Conservation (phyloP, 1,140 invertebrate genomes). For the Leptinotarsa defecta region DNA sequence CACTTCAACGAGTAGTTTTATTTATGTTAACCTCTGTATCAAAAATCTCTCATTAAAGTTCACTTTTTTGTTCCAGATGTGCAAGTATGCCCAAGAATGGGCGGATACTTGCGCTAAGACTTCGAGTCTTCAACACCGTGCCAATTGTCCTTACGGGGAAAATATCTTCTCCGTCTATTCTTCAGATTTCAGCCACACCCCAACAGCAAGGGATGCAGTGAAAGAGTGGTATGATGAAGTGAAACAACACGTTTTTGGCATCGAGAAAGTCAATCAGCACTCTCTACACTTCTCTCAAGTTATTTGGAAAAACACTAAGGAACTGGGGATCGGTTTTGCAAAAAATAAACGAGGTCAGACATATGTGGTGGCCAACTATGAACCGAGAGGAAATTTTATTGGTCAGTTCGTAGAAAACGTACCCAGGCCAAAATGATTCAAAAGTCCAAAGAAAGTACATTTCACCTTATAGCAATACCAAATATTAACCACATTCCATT, state of each 20-base stretch:
- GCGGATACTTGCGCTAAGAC: constrained; percentile 74
- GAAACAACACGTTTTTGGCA: constrained; percentile 60
- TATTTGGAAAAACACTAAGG: constrained; percentile 67
- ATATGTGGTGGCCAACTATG: constrained; percentile 78
- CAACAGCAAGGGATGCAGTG: constrained; percentile 67
- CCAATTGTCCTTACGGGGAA: constrained; percentile 59
- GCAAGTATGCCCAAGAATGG: constrained; percentile 71
- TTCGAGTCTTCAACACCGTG: constrained; percentile 67
- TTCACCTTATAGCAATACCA: constrained; percentile 32
- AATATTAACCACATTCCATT: constrained; percentile 29
- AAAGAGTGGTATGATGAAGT: constrained; percentile 74
- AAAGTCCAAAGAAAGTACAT: constrained; percentile 29
- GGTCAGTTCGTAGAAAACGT: constrained; percentile 76
- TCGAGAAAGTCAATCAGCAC: constrained; percentile 60
- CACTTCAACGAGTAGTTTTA: too few species aligned
- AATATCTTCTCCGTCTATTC: constrained; percentile 71
- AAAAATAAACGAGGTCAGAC: constrained; percentile 64
- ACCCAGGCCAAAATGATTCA: constrained; percentile 37
- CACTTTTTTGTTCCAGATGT: constrained; percentile 49
- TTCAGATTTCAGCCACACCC: constrained; percentile 67
- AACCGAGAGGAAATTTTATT: constrained; percentile 80
- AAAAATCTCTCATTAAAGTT: too few species aligned
- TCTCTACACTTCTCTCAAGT: constrained; percentile 68
- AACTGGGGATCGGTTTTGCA: constrained; percentile 77
- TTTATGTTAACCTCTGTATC: too few species aligned